A percentile compares a stretch with the other conserved stretches of the same genome.
phyloP scores from a whole-genome alignment of 2,888 invertebrate species.

The Lithophane ornitopus region DNA sequence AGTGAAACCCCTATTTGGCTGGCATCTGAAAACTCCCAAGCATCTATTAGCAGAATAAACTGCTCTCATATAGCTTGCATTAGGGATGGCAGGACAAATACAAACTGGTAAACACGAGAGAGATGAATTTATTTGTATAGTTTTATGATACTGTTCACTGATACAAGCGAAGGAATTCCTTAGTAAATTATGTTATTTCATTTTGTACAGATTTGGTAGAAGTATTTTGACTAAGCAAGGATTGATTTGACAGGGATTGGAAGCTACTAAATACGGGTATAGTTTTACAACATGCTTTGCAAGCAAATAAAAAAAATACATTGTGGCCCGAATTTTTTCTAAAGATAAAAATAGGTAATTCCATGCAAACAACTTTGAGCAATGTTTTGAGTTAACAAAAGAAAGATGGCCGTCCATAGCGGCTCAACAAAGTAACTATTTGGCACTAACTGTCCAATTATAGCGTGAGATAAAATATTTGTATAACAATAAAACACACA shows the following conservation, averaged over 20 bases:
- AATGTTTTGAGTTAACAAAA: background rate
- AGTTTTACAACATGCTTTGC: background rate
- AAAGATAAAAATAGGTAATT: background rate
- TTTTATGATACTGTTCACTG: too few species aligned
- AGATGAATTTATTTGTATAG: constrained; percentile 42
- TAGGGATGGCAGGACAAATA: constrained; percentile 40
- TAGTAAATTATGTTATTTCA: background rate
- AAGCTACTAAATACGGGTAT: background rate
- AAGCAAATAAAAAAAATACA: background rate
- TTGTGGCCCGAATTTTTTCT: too few species aligned
- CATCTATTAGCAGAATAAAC: constrained; percentile 55
- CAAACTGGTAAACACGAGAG: constrained; percentile 15
- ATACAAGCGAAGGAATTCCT: constrained; percentile 10
- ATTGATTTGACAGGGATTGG: background rate
- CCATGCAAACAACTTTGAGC: background rate
- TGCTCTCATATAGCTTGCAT: constrained; percentile 37
- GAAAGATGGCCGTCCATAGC: background rate
- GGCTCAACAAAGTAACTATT: constrained; percentile 1
- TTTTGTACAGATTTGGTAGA: background rate
- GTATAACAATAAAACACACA: constrained; percentile 37
- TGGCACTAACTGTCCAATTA: constrained; percentile 30
- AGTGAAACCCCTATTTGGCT: constrained; percentile 33
- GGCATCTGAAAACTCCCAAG: constrained; percentile 39
- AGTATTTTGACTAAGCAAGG: background rate
- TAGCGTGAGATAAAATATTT: constrained; percentile 22